Conservation (phyloP, 1,140 invertebrate species). For the Gryon sp. region DNA sequence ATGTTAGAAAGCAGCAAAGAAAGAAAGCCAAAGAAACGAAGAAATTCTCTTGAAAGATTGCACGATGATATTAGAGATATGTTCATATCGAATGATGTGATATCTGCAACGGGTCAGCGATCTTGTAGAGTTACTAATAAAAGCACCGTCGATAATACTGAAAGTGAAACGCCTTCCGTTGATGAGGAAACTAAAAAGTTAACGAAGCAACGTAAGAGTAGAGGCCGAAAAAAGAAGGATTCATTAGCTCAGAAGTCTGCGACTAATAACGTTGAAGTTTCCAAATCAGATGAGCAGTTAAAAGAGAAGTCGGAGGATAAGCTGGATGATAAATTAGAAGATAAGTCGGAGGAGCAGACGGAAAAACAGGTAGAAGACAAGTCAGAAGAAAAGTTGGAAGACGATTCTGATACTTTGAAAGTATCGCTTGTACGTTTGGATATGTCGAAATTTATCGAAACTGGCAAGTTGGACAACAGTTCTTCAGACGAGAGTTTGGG, state of each 20-base stretch:
- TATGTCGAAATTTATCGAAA: constrained; percentile 64
- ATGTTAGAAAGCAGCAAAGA: constrained; percentile 30
- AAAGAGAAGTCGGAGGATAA: constrained; percentile 46
- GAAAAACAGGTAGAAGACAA: not conserved
- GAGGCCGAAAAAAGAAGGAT: constrained; percentile 27
- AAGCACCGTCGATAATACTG: not conserved
- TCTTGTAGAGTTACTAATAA: constrained; percentile 71
- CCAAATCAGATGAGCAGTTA: no score
- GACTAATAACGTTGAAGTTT: no score
- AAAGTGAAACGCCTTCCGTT: constrained; percentile 19
- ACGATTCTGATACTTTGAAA: constrained; percentile 52
- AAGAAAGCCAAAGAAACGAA: constrained; percentile 64
- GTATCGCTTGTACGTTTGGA: constrained; percentile 70
- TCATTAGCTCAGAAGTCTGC: no score
- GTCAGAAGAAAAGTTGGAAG: constrained; percentile 44
- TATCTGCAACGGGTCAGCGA: constrained; percentile 78
- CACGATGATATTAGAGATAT: constrained; percentile 85
- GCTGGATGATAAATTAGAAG: constrained; percentile 9
- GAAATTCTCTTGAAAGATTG: constrained; percentile 81
- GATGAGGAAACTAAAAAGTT: constrained; percentile 45
- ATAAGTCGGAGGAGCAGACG: no score
- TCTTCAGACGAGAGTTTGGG: constrained; percentile 76
- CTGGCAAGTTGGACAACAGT: constrained; percentile 69
- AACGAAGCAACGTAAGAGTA: constrained; percentile 17
- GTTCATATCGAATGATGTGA: constrained; percentile 83